phyloP scores from a whole-genome alignment of 2,113 vertebrate genomes.

The Mastomys coucha region DNA sequence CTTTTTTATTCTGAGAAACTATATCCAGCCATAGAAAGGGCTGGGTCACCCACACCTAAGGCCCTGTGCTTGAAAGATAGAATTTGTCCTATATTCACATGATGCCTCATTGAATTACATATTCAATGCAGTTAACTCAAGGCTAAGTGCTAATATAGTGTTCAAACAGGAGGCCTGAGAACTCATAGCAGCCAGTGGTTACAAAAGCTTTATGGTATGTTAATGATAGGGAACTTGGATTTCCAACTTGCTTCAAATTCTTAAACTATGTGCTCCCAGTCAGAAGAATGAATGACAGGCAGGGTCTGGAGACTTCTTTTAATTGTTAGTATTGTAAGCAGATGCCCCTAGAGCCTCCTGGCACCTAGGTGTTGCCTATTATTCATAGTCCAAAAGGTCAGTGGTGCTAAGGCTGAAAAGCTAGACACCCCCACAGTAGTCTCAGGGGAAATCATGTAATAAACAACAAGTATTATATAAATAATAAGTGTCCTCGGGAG shows the following conservation, averaged over 20 bases:
- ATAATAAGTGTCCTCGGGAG: neutral
- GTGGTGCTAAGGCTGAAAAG: neutral
- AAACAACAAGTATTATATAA: neutral
- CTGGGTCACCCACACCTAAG: neutral
- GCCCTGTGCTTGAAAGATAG: neutral
- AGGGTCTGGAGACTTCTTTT: neutral
- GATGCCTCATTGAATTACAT: neutral
- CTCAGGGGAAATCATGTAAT: neutral
- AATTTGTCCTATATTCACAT: neutral
- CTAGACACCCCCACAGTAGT: neutral
- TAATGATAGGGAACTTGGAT: neutral
- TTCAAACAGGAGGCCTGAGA: rapidly evolving
- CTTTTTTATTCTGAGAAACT: neutral
- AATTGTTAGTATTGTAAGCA: neutral
- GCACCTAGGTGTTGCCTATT: too few relatives aligned
- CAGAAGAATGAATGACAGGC: neutral
- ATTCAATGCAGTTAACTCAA: neutral
- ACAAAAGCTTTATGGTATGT: neutral
- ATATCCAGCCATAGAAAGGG: neutral
- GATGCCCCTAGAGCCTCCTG: rapidly evolving
- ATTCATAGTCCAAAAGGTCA: neutral
- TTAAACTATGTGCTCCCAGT: neutral
- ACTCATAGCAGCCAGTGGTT: neutral
- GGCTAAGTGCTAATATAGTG: neutral
- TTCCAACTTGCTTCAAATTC: neutral